Conservation (phyloP, 2,888 invertebrate species). For the Xestoiulus laeticollis region DNA sequence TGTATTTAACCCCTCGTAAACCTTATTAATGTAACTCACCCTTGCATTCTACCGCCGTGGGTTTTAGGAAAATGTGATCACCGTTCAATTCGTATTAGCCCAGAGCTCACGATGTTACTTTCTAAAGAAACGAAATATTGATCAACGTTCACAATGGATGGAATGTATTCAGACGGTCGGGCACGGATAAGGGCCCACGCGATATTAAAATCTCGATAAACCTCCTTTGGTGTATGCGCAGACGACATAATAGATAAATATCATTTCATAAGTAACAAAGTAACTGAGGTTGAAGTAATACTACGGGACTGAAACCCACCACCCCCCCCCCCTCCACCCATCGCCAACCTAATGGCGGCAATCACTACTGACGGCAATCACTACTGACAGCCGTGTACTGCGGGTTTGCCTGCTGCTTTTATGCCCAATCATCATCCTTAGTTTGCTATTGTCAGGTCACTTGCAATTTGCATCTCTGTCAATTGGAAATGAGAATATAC, state of each 20-base stretch:
- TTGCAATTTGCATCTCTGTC: too few species aligned
- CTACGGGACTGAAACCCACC: not conserved
- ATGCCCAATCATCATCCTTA: too few species aligned
- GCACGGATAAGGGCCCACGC: not conserved
- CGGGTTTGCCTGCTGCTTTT: not conserved
- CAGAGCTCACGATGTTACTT: not conserved
- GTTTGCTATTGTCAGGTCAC: too few species aligned
- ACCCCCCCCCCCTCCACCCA: not conserved
- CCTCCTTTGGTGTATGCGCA: not conserved
- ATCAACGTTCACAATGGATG: not conserved
- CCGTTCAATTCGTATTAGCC: not conserved
- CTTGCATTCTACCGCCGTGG: not conserved
- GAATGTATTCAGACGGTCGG: not conserved
- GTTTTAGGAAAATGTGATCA: not conserved
- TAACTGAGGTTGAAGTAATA: not conserved
- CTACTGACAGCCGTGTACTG: not conserved
- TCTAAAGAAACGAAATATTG: conserved; percentile 23
- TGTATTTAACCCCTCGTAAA: not conserved
- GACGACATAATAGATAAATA: not conserved
- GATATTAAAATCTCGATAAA: not conserved
- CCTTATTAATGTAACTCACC: not conserved
- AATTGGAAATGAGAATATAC: too few species aligned
- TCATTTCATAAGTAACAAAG: not conserved
- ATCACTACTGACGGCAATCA: not conserved
- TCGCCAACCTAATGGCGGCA: not conserved